These are phyloP conservation scores for Atta cephalotes DNA, from an alignment of 1,140 invertebrate genomes.

Conservation along the genomic window DNA sequence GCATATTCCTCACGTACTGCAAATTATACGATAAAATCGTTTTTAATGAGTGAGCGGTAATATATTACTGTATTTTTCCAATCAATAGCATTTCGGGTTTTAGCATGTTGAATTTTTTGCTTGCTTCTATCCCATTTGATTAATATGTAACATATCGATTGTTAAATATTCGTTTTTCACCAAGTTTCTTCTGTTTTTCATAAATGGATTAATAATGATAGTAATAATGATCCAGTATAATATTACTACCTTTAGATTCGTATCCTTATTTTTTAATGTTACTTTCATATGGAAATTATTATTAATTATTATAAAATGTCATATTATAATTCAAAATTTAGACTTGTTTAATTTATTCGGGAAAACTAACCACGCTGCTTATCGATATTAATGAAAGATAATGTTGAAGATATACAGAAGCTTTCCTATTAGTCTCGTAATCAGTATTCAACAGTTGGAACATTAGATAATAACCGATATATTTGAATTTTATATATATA, in stretches of 20 bases:
- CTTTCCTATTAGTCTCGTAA: slow-evolving; percentile 17
- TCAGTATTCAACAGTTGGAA: neutral
- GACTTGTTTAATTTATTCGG: slow-evolving; percentile 13
- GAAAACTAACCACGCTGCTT: neutral
- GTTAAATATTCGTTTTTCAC: neutral
- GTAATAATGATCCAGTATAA: slow-evolving; percentile 6
- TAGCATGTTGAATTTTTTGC: neutral
- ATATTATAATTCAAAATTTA: neutral
- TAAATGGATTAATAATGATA: slow-evolving; percentile 8
- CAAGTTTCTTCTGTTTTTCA: neutral
- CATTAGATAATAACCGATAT: slow-evolving; percentile 26
- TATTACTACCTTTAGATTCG: neutral
- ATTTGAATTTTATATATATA: slow-evolving; percentile 30
- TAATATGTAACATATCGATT: slow-evolving; percentile 8
- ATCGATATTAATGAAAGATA: neutral
- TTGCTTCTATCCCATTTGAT: neutral
- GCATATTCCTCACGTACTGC: neutral
- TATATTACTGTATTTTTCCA: neutral
- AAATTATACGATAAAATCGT: slow-evolving; percentile 2
- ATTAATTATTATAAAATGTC: slow-evolving; percentile 10
- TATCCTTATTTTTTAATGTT: neutral
- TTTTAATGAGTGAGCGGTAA: neutral
- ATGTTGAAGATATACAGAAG: neutral
- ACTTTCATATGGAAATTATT: neutral
- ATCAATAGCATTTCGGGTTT: neutral